Evolutionary conservation across 2,113 vertebrate species (phyloP).

Genomic region (Pangasianodon hypophthalmus): DNA sequence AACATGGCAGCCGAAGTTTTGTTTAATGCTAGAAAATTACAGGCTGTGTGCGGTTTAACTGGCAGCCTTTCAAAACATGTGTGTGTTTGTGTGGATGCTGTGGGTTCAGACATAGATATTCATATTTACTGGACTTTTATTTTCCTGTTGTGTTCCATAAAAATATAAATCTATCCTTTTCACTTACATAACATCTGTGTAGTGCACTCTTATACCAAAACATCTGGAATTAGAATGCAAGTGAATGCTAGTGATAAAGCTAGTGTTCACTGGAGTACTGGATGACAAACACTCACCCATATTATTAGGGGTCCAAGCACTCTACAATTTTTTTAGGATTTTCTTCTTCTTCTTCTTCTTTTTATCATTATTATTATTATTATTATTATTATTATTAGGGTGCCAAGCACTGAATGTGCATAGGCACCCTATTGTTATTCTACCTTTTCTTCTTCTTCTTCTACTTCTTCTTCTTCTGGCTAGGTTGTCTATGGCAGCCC

Average conservation of each 20-base stretch:
- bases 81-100: neutral
- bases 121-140: neutral
- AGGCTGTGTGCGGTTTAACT: neutral
- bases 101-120: neutral
- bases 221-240: neutral
- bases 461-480: too few species aligned
- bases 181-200: neutral
- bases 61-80: conserved; percentile 14
- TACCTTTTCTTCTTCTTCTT: too few species aligned
- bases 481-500: too few species aligned
- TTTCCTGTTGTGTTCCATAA: neutral
- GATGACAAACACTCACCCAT: too few species aligned
- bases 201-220: neutral
- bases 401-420: too few species aligned
- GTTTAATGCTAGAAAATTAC: conserved; percentile 7
- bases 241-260: neutral
- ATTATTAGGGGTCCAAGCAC: too few species aligned
- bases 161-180: neutral
- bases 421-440: too few species aligned
- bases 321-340: too few species aligned
- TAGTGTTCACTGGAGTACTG: too few species aligned
- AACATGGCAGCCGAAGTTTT: neutral
- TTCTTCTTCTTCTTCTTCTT: neutral
- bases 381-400: too few species aligned
- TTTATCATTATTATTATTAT: too few species aligned